Evolutionary conservation across 1,140 invertebrate genomes (phyloP).

Genomic region (Panagrolaimus sp.): DNA sequence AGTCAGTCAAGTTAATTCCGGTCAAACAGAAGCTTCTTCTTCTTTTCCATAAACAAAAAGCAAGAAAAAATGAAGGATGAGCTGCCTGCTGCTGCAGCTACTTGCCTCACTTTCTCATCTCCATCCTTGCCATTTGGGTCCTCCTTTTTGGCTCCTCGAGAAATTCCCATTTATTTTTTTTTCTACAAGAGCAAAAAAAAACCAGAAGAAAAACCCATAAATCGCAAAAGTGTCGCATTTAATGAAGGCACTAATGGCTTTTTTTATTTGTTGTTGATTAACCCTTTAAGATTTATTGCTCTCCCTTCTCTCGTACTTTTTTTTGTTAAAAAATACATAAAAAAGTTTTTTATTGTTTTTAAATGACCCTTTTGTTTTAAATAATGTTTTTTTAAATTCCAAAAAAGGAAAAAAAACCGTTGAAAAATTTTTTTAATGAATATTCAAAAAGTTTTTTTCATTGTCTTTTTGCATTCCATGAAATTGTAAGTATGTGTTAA

Average conservation of each 20-base stretch:
- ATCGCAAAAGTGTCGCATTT: background rate
- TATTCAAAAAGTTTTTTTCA: background rate
- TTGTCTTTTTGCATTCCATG: no score
- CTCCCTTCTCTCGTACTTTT: no score
- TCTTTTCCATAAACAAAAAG: no score
- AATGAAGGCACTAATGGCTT: conserved; percentile 13
- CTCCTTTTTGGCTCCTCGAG: background rate
- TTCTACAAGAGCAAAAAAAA: background rate
- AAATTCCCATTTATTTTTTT: background rate
- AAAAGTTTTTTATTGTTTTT: no score
- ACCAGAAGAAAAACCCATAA: background rate
- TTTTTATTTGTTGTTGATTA: background rate
- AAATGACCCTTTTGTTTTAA: no score
- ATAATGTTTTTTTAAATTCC: no score
- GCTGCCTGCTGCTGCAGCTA: background rate
- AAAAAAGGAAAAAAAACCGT: background rate
- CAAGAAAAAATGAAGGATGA: no score
- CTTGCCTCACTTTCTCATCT: background rate
- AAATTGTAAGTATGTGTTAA: no score
- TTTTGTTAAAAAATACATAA: no score
- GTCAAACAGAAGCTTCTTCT: background rate
- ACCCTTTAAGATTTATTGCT: no score
- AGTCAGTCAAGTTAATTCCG: conserved; percentile 13
- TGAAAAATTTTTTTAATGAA: background rate
- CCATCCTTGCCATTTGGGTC: background rate